These are phyloP conservation scores for Heteromormyrus szaboi DNA, from an alignment of 2,797 vertebrate genomes.

Conservation along the genomic window DNA sequence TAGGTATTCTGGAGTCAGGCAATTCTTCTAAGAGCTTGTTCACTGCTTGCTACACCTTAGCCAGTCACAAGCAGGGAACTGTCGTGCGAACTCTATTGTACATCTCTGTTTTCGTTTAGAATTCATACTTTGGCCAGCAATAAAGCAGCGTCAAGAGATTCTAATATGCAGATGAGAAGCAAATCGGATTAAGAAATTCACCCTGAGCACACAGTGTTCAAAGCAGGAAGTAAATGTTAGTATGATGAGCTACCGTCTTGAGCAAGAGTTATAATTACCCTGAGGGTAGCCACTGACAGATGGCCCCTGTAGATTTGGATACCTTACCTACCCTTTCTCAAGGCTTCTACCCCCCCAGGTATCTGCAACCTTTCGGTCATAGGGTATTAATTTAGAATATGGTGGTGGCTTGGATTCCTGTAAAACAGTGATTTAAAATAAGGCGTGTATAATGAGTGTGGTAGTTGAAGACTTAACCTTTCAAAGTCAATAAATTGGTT, in stretches of 20 bases:
- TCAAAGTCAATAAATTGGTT: not conserved
- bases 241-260: not conserved
- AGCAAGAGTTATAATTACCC: not conserved
- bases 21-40: not conserved
- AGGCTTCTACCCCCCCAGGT: not conserved
- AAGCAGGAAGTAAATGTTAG: not conserved
- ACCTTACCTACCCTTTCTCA: not conserved
- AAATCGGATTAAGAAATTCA: not conserved
- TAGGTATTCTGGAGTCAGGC: not conserved
- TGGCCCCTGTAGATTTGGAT: not conserved
- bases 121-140: not conserved
- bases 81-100: not conserved
- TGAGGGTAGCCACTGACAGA: not conserved
- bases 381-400: not conserved
- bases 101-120: not conserved
- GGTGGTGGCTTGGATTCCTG: not conserved
- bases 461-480: not conserved
- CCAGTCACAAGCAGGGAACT: not conserved
- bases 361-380: not conserved
- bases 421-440: not conserved
- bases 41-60: not conserved
- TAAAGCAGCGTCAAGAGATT: not conserved
- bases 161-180: slow-evolving; percentile 8
- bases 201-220: slow-evolving; percentile 3
- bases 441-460: not conserved